Evolutionary conservation across 2,888 invertebrate genomes (phyloP).

Genomic region (Eupithecia exiguata): DNA sequence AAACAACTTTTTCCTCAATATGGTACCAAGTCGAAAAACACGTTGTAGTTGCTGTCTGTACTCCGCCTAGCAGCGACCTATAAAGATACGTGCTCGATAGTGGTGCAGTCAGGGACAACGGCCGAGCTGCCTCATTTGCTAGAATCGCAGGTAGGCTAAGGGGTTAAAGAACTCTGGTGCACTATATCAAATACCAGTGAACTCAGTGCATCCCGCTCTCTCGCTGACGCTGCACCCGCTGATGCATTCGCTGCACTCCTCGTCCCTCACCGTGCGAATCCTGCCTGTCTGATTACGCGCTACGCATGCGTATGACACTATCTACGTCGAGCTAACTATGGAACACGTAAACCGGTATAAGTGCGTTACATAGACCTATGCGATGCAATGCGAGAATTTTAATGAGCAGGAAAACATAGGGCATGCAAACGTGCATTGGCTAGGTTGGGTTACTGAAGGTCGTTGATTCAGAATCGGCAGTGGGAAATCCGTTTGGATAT

Average conservation of each 20-base stretch:
- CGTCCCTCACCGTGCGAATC: slow-evolving; percentile 79
- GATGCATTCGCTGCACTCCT: slow-evolving; percentile 70
- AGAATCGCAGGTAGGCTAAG: slow-evolving; percentile 84
- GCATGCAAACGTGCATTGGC: slow-evolving; percentile 44
- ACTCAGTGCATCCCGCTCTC: slow-evolving; percentile 74
- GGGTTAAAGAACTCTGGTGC: slow-evolving; percentile 83
- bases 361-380: slow-evolving; percentile 53
- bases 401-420: slow-evolving; percentile 49
- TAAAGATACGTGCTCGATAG: slow-evolving; percentile 79
- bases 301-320: slow-evolving; percentile 79
- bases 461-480: slow-evolving; percentile 36
- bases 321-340: slow-evolving; percentile 67
- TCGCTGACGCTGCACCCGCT: slow-evolving; percentile 72
- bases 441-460: slow-evolving; percentile 45
- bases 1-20: slow-evolving; percentile 21
- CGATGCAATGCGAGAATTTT: slow-evolving; percentile 45
- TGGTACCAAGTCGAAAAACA: not conserved
- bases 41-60: slow-evolving; percentile 60
- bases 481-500: slow-evolving; percentile 39
- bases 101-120: slow-evolving; percentile 81
- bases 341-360: slow-evolving; percentile 62
- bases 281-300: slow-evolving; percentile 80
- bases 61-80: slow-evolving; percentile 75
- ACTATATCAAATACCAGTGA: slow-evolving; percentile 85
- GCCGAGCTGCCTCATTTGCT: slow-evolving; percentile 82